Evolutionary conservation across 2,113 vertebrate genomes (phyloP), one percentile per base, ranked within the genome.

Genomic region (Amblyopsis rosae): DNA sequence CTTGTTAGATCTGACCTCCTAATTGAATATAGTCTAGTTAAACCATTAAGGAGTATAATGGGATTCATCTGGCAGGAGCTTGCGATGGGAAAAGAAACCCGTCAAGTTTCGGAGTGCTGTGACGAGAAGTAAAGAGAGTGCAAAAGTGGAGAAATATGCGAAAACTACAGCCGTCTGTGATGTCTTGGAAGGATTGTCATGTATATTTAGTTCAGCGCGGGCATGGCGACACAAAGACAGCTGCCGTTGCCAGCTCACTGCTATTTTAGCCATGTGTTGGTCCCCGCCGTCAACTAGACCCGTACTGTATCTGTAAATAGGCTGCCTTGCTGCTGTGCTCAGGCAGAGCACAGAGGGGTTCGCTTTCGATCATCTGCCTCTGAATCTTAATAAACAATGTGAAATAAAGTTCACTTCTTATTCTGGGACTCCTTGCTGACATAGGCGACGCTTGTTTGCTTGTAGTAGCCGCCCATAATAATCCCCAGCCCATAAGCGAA

Each of bases 191-290:
- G 83, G 73, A 89, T 87, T 88, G 84, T 85, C 59, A 10, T 59
- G 47, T 87, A 85, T 84, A 83, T 89, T 82, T 84, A 89, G 86
- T 76, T 51, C 51, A 1, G 65, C 70, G 76, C 70, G 76, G 73
- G 58, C 47, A 72, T 62, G 66, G 73, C 63, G 50, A 78, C 81
- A 87, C 86, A 86, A 83, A 88, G 84, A 81, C 90, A 90, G 90
- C 88, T 91, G 90, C 81, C 85, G 84, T 86, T 86, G 73, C 80
- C 72, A 62, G 61, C 75, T 76, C 69, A 59, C 59, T 75, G 79
- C 85, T 90, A 85, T 89, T 86, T 91, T 73, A 9, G 76, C 82
- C 69, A 8, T 7, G 57, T 9, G 17, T 77, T 3, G 1, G 65
- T 74, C 72, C 74, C 73, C 50, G 10, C 77, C 72, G 77, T 83